Conservation (phyloP, 2,113 vertebrate species). For the Pomatostomus ruficeps region DNA sequence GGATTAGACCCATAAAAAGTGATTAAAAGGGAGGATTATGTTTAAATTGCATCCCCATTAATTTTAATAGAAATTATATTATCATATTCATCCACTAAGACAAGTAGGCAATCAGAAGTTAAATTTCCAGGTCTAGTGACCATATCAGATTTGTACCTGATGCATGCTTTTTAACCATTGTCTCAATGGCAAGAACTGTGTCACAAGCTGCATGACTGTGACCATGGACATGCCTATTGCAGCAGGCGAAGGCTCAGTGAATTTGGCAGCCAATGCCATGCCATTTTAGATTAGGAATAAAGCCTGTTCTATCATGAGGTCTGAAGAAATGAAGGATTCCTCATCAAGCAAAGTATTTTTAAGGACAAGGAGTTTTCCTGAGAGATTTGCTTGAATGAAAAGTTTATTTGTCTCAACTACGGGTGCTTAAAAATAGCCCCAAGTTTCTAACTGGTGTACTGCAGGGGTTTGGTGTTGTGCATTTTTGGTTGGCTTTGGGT, state of each 20-base stretch:
- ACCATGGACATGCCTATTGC: fast-evolving
- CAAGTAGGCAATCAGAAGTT: neutral
- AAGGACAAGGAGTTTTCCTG: neutral
- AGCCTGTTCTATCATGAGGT: neutral
- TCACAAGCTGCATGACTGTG: neutral
- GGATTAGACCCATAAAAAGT: neutral
- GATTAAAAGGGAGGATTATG: neutral
- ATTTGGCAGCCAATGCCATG: neutral
- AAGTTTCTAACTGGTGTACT: neutral
- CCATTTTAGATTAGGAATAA: neutral
- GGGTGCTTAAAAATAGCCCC: neutral
- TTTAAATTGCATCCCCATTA: neutral
- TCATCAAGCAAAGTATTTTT: neutral
- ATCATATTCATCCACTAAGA: neutral
- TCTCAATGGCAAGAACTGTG: neutral
- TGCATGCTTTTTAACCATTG: neutral
- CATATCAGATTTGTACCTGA: neutral
- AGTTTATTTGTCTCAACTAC: neutral
- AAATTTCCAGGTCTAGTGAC: neutral
- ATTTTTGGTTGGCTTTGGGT: neutral
- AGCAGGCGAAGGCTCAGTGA: neutral
- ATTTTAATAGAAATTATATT: neutral
- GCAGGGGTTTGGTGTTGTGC: fast-evolving
- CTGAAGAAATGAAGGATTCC: neutral
- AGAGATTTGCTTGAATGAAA: neutral